Evolutionary conservation across 2,888 invertebrate genomes (phyloP).

Genomic region (Orthosia incerta): DNA sequence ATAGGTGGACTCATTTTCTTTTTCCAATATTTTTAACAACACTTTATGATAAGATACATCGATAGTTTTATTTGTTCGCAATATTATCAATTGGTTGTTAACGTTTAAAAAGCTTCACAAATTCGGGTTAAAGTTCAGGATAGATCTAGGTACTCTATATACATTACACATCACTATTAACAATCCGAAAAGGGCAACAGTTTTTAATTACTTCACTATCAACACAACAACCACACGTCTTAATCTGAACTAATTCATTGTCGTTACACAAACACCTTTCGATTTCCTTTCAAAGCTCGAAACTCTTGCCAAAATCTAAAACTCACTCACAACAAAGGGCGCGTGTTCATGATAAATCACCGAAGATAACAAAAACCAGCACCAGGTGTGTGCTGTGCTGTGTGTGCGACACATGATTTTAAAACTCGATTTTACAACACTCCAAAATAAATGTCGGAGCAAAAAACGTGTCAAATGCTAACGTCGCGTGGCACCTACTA

Average conservation of each 20-base stretch:
- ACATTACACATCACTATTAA: neutral
- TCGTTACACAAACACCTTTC: conserved; percentile 19
- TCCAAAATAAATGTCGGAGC: conserved; percentile 55
- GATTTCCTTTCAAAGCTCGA: conserved; percentile 7
- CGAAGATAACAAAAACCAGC: conserved; percentile 41
- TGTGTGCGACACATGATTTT: conserved; percentile 29
- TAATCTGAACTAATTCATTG: conserved; percentile 9
- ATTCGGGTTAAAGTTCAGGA: neutral
- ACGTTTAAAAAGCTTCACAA: neutral
- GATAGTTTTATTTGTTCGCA: neutral
- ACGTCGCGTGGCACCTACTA: conserved; percentile 81
- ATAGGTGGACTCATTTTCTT: conserved; percentile 24
- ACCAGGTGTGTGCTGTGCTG: conserved; percentile 65
- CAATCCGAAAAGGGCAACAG: neutral
- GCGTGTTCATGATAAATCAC: conserved; percentile 61
- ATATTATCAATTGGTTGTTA: neutral
- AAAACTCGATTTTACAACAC: conserved; percentile 45
- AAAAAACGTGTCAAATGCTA: conserved; percentile 78
- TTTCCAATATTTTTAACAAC: conserved; percentile 15
- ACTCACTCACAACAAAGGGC: conserved; percentile 47
- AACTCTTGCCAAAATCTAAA: conserved; percentile 32
- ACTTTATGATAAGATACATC: neutral
- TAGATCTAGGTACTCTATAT: neutral
- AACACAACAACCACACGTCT: conserved; percentile 4
- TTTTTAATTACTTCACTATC: neutral